Base-by-base conservation (phyloP, 1,140 invertebrate genomes). In the Heliconius hermathena region DNA sequence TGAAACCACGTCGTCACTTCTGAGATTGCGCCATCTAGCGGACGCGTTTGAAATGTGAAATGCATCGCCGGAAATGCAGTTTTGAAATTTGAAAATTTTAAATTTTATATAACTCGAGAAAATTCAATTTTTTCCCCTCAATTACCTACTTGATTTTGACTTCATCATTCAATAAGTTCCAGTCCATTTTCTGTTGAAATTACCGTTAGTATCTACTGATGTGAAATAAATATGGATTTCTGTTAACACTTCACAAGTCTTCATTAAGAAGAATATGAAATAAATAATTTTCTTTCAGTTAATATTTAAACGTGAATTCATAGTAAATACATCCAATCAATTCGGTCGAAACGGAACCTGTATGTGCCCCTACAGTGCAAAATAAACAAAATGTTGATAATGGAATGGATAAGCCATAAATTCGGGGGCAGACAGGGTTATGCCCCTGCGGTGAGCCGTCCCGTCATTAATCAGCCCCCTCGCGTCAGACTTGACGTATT, bases 371-470 rank as follows among this genome's bases (percentile, higher is more conserved):
- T 26, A 22, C 71, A 57, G 49, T 78, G 72, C 57, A 81, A 78
- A 78, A 75, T 81, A 74, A 78, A 78, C 87, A 87, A 90, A 89
- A 81, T 36, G 73, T 57, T 73, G 76, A 81, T 81, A 81, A 81
- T 81, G 88, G 89, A 89, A 90, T 87, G 84, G 87, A 85, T 88
- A 89, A 89, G 88, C 84, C 88, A 91, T 93, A 90, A 91, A 91
- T 90, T 91, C 78, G 81, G 82, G 82, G 83, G 86, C 85, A 85
- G 82, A 86, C 87, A 73, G 87, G 88, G 83, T 85, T 80, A 83
- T 81, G 81, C 71, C 78, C 79, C 80, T 80, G 78, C 73, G 78
- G 78, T 84, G 80, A 81, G 79, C 72, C 79, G 78, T 52, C 78
- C 75, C 74, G 81, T 86, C 87, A 90, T 91, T 91, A 90, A 90